Conservation (phyloP, 2,797 vertebrate genomes). For the Lepus oiostolus region DNA sequence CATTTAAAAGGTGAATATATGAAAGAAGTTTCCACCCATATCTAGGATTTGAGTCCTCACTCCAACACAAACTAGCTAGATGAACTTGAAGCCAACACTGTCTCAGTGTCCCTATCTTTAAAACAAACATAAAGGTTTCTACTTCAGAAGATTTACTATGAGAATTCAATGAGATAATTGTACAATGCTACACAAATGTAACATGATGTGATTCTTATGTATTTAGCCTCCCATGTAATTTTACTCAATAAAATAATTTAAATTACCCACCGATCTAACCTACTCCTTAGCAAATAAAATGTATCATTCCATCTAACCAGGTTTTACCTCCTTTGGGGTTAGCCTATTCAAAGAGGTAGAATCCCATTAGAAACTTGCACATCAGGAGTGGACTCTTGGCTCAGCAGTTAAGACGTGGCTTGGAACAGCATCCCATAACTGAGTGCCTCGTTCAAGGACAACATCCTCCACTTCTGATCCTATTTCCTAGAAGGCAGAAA, state of each 20-base stretch:
- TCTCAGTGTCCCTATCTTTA: neutral
- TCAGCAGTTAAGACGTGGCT: too few species aligned
- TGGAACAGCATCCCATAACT: too few species aligned
- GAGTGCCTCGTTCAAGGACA: too few species aligned
- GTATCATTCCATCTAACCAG: constrained; percentile 37
- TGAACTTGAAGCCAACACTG: neutral
- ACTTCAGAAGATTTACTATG: neutral
- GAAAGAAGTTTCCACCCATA: neutral
- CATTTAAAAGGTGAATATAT: constrained; percentile 47
- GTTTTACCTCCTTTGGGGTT: constrained; percentile 15
- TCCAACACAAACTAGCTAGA: neutral
- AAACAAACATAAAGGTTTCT: constrained; percentile 1
- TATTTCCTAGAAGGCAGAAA: too few species aligned
- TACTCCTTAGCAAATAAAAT: constrained; percentile 60
- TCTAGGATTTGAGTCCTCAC: neutral
- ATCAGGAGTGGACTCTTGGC: too few species aligned
- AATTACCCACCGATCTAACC: neutral
- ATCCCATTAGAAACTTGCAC: neutral
- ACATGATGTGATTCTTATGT: neutral
- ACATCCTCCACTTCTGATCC: too few species aligned
- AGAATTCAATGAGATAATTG: constrained; percentile 11
- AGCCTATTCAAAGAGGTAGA: constrained; percentile 41
- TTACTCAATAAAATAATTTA: constrained; percentile 46
- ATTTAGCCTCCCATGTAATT: constrained; percentile 39
- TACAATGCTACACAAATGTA: neutral